A percentile compares a stretch with the other conserved stretches of the same genome.
phyloP scores from a whole-genome alignment of 2,888 invertebrate genomes.

The Erebia ligea region DNA sequence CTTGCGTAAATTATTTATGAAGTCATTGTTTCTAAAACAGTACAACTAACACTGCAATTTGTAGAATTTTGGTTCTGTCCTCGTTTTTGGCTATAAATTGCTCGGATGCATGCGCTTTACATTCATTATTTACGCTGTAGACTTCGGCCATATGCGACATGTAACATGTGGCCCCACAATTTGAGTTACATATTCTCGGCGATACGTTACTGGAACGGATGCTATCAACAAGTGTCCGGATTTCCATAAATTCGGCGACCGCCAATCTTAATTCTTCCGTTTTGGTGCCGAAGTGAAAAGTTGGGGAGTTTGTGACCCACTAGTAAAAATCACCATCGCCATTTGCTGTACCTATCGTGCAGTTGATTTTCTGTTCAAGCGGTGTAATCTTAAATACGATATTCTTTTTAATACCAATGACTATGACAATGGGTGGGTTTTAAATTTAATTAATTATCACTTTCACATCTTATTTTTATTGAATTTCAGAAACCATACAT shows the following conservation, averaged over 20 bases:
- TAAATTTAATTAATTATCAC: too few relatives aligned
- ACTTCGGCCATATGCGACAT: constrained; percentile 10
- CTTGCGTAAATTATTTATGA: not conserved
- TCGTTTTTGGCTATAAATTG: constrained; percentile 18
- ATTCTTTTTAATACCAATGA: too few relatives aligned
- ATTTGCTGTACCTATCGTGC: constrained; percentile 8
- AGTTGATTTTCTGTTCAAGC: too few relatives aligned
- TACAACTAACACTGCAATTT: not conserved
- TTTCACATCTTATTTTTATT: too few relatives aligned
- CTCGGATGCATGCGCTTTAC: constrained; percentile 13
- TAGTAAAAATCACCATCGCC: constrained; percentile 19
- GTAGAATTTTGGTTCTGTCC: not conserved
- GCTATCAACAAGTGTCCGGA: constrained; percentile 79
- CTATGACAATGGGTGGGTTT: not conserved
- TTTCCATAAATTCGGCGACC: constrained; percentile 58
- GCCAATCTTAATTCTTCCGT: constrained; percentile 38
- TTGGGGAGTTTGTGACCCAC: constrained; percentile 30
- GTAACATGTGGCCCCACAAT: constrained; percentile 31
- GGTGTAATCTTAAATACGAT: too few relatives aligned
- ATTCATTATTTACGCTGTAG: constrained; percentile 18
- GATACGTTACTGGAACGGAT: constrained; percentile 43
- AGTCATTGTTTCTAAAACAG: not conserved
- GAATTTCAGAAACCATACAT: too few relatives aligned
- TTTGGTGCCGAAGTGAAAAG: constrained; percentile 35
- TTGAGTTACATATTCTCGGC: constrained; percentile 35